phyloP scores from a whole-genome alignment of 2,113 vertebrate species.

The Cariama cristata region DNA sequence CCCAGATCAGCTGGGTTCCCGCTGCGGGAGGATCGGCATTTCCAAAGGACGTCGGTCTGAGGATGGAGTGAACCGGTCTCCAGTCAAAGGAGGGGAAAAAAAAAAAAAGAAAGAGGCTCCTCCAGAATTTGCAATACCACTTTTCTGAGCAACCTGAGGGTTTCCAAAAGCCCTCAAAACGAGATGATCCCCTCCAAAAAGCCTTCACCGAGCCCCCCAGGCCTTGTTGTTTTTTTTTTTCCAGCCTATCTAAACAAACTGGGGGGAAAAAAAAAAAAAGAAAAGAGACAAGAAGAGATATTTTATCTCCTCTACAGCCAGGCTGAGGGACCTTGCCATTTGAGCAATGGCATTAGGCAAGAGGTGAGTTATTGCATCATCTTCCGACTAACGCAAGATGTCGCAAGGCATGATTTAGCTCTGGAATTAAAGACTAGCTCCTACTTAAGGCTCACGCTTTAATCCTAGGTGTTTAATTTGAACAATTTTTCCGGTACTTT shows the following conservation, averaged over 20 bases:
- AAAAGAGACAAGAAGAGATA: background rate
- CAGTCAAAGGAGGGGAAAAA: background rate
- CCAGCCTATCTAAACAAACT: background rate
- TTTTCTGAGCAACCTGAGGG: background rate
- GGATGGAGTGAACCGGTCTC: background rate
- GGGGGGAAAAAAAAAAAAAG: no score
- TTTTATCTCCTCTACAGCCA: background rate
- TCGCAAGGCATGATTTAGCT: background rate
- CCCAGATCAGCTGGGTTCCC: background rate
- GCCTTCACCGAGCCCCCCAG: background rate
- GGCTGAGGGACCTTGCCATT: background rate
- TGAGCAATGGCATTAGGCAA: background rate
- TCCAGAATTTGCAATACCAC: background rate
- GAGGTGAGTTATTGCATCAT: background rate
- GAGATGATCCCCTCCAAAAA: background rate
- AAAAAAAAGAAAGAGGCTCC: no score
- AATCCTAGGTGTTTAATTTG: background rate
- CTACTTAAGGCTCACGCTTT: background rate
- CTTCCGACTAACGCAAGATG: background rate
- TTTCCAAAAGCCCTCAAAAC: background rate
- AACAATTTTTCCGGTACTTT: no score
- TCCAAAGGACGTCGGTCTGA: background rate
- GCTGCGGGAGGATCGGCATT: background rate
- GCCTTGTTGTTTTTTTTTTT: background rate
- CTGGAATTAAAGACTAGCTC: background rate